Evolutionary conservation across 2,113 vertebrate genomes (phyloP).

Genomic region (Perca flavescens): DNA sequence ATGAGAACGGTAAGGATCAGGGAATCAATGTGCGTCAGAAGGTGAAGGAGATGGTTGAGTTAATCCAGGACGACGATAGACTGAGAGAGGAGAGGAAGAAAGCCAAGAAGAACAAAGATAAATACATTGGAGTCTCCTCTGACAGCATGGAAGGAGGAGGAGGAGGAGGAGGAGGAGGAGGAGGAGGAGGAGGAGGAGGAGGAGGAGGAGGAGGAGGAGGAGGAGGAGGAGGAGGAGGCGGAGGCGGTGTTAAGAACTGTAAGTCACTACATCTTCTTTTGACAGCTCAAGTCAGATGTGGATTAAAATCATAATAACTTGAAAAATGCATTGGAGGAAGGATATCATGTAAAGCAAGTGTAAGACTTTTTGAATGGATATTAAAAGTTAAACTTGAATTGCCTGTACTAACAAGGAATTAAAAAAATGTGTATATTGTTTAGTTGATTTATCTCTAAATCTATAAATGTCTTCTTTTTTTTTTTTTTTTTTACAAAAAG

Average conservation of each 20-base stretch:
- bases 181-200: slow-evolving; percentile 49
- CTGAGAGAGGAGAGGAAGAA: slow-evolving; percentile 97
- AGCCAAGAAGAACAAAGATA: slow-evolving; percentile 99
- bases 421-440: background rate
- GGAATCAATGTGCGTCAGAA: slow-evolving; percentile 98
- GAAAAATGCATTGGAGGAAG: background rate
- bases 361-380: background rate
- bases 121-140: slow-evolving; percentile 97
- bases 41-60: slow-evolving; percentile 98
- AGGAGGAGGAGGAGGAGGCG: slow-evolving; percentile 63
- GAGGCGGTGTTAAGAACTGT: slow-evolving; percentile 87
- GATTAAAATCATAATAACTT: slow-evolving; percentile 19
- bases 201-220: slow-evolving; percentile 78
- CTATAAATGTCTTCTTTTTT: background rate
- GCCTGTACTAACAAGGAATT: background rate
- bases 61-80: slow-evolving; percentile 96
- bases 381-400: background rate
- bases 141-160: slow-evolving; percentile 88
- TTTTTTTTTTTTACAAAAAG: background rate
- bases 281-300: background rate
- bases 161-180: slow-evolving; percentile 82
- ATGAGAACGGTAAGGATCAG: slow-evolving; percentile 98
- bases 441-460: background rate
- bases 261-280: slow-evolving; percentile 32
- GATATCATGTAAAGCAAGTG: background rate